phyloP scores from a whole-genome alignment of 2,113 vertebrate genomes.

The Calyptomena viridis region DNA sequence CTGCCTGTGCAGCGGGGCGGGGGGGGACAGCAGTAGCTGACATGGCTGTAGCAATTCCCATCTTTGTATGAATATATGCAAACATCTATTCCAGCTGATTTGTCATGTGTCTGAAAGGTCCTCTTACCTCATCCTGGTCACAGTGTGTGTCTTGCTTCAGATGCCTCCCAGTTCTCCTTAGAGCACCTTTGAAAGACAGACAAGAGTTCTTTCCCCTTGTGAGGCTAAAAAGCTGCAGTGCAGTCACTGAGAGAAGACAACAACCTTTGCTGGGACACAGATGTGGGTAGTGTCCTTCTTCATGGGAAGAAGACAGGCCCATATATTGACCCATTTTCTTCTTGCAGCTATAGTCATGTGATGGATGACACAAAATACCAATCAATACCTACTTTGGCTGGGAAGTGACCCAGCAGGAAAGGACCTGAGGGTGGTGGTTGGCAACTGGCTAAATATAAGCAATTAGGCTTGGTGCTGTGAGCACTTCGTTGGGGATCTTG shows the following conservation, averaged over 20 bases:
- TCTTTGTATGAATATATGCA: neutral
- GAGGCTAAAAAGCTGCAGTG: neutral
- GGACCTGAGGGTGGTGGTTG: neutral
- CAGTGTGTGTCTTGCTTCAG: neutral
- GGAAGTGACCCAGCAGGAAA: neutral
- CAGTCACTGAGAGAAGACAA: neutral
- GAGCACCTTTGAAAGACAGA: neutral
- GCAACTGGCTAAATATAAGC: neutral
- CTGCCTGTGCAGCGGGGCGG: neutral
- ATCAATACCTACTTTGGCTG: neutral
- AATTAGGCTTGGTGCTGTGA: neutral
- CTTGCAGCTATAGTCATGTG: neutral
- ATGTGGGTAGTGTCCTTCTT: neutral
- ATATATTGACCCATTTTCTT: neutral
- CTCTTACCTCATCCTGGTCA: neutral
- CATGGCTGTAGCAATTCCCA: neutral
- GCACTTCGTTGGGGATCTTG: neutral
- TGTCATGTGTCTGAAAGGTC: rapidly evolving
- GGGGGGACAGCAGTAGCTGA: rapidly evolving
- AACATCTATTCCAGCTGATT: neutral
- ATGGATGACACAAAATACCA: neutral
- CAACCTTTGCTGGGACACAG: rapidly evolving
- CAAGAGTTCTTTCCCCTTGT: too few relatives aligned
- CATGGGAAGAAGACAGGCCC: neutral
- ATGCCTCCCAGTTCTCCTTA: neutral